A percentile compares a stretch with the other conserved stretches of the same genome.
These are phyloP conservation scores for Papilio protenor DNA, from an alignment of 2,888 invertebrate genomes.

Conservation along the genomic window DNA sequence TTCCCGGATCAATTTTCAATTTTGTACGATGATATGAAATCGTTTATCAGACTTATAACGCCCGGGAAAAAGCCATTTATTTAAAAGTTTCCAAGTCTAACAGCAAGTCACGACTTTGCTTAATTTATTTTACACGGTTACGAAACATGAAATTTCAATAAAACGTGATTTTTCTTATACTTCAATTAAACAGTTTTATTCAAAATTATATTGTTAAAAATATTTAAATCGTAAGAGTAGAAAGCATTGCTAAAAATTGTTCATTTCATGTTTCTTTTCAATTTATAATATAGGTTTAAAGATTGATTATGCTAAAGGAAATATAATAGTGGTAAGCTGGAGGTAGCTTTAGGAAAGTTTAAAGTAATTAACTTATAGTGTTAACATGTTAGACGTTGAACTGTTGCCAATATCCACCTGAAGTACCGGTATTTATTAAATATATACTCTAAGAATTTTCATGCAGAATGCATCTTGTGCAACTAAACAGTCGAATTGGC, in stretches of 20 bases:
- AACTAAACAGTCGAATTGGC: too few relatives aligned
- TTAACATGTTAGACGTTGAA: not conserved
- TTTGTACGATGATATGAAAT: constrained; percentile 26
- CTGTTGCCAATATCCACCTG: constrained; percentile 1
- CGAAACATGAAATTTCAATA: constrained; percentile 7
- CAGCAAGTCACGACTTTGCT: constrained; percentile 17
- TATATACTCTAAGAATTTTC: too few relatives aligned
- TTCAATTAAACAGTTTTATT: not conserved
- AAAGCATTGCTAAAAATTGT: too few relatives aligned
- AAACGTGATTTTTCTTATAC: not conserved
- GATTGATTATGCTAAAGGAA: too few relatives aligned
- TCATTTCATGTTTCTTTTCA: too few relatives aligned
- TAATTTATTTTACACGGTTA: constrained; percentile 15
- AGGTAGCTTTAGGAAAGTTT: not conserved
- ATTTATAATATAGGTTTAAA: too few relatives aligned
- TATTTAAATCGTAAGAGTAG: too few relatives aligned
- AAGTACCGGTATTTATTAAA: not conserved
- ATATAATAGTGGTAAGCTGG: not conserved
- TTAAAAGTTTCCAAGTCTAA: constrained; percentile 21
- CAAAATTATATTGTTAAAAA: too few relatives aligned
- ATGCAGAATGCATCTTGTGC: too few relatives aligned
- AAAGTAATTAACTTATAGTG: not conserved
- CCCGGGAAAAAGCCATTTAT: constrained; percentile 20
- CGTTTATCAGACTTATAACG: constrained; percentile 25
- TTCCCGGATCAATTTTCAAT: constrained; percentile 23